Evolutionary conservation across 1,140 invertebrate species (phyloP), one percentile per base, ranked within the genome.

Genomic region (Zaprionus tsacasi): DNA sequence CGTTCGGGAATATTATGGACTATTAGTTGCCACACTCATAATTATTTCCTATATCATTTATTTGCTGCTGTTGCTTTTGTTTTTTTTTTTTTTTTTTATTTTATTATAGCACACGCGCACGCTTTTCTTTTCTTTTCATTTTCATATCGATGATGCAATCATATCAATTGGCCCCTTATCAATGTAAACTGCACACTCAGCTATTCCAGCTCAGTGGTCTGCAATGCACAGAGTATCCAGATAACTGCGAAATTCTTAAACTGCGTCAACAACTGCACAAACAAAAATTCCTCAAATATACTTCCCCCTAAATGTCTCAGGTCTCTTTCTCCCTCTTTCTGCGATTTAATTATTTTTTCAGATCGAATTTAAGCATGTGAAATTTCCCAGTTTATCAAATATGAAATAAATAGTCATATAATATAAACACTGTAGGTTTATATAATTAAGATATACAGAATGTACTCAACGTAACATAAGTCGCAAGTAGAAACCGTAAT

Each of bases 121-220:
- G n/a, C 33, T 54, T 30, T 30, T 30, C 27, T 30, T 30, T 30
- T 63, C 33, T 6, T 52, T 63, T 48, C 35, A 10, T 25, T 17
- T 15, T 74, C 60, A 82, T 82, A 82, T 82, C 80, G 67, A 48
- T 79, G 80, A 82, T 79, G 80, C 80, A 79, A 82, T 73, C 30
- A 13, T 21, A 13, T 21, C 15, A 33, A 27, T 64, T 36, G 30
- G 17, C 45, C 40, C 13, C 50, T 58, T 82, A 81, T 82, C 79
- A 70, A 63, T 57, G 48, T 60, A 35, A 35, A 35, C 33, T 35
- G 45, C 17, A 17, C 17, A 48, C 2, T 10, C 45, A 48, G 3
- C 17, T 50, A 50, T 12, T 12, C 45, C 45, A 45, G 40, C 40
- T 12, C 17, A 50, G 10, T 21, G 21, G 21, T 50, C 45, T 25